Base-by-base conservation (phyloP, 2,797 vertebrate genomes). In the Momotus momota region DNA sequence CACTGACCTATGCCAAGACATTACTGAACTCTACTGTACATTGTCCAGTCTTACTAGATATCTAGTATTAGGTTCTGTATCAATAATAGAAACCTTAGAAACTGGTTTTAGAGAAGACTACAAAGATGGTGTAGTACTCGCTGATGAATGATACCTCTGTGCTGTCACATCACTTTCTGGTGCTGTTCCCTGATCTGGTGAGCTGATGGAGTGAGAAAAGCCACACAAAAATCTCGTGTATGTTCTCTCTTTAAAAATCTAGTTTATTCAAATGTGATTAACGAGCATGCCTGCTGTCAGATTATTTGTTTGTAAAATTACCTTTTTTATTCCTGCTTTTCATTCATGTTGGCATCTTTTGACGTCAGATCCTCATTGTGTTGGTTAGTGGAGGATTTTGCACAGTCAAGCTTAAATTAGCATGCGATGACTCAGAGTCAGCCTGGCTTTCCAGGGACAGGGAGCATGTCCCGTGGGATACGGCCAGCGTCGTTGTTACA, bases 401-500 rank as follows among this genome's bases (percentile, higher is more conserved):
- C 72, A 16, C 3, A 5, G 26, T 12, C 29, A 71, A 17, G 19
- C n/a, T 64, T 82, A 73, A 73, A 79, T 84, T 45, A 71, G 29
- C 0, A 0, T 27, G 18, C 0, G 7, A 18, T 48, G 38, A 43
- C 65, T 25, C 8, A 54, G 58, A 33, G 25, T 43, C 70, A 55
- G 27, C 43, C 54, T 69, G 31, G 55, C 49, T 93, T 83, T 86
- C 48, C 22, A 58, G 31, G 82, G 48, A 10, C 14, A 22, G 65
- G 33, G 54, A 62, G 31, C n/a, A 1, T 0, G 0, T 88, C 55
- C 62, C 1, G 0, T 71, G 31, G 51, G 66, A 41, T 66, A 7
- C 3, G 35, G 35, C 35, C 35, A 23, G 41, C 23, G 1, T 40
- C 13, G 0, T 20, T 27, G 57, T 38, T 71, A 22, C 4, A 86